These are phyloP conservation scores for Lateolabrax maculatus DNA, from an alignment of 2,797 vertebrate genomes.

Conservation along the genomic window DNA sequence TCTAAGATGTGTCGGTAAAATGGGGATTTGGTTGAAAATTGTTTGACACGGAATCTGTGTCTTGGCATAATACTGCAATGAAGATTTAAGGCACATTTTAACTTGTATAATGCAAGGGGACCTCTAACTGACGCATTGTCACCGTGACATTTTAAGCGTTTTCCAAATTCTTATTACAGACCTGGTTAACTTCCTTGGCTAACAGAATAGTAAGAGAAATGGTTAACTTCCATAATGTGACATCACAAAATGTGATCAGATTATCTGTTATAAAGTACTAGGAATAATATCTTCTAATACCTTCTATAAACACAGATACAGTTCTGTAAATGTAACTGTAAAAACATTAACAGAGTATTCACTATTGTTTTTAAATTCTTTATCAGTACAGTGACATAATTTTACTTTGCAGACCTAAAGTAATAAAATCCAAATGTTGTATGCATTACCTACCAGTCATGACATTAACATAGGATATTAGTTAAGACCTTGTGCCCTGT, in stretches of 20 bases:
- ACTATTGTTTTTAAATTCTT: not conserved
- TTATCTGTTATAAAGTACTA: not conserved
- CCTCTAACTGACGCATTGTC: not conserved
- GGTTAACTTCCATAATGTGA: not conserved
- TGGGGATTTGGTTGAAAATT: not conserved
- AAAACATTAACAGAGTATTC: not conserved
- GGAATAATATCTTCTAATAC: not conserved
- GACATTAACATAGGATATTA: not conserved
- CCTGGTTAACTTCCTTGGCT: not conserved
- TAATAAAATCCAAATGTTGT: not conserved
- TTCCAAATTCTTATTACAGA: not conserved
- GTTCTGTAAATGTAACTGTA: not conserved
- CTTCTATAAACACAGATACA: not conserved
- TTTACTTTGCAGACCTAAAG: not conserved
- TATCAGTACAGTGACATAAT: not conserved
- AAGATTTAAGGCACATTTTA: constrained; percentile 4
- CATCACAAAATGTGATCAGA: not conserved
- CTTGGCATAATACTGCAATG: not conserved
- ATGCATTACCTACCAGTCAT: not conserved
- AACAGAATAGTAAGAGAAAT: not conserved
- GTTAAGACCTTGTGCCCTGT: not conserved
- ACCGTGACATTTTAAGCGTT: not conserved
- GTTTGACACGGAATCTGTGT: not conserved
- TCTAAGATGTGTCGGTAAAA: not conserved
- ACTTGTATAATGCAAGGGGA: not conserved